Conservation (phyloP, 2,113 vertebrate species). For the Notothenia rossii region DNA sequence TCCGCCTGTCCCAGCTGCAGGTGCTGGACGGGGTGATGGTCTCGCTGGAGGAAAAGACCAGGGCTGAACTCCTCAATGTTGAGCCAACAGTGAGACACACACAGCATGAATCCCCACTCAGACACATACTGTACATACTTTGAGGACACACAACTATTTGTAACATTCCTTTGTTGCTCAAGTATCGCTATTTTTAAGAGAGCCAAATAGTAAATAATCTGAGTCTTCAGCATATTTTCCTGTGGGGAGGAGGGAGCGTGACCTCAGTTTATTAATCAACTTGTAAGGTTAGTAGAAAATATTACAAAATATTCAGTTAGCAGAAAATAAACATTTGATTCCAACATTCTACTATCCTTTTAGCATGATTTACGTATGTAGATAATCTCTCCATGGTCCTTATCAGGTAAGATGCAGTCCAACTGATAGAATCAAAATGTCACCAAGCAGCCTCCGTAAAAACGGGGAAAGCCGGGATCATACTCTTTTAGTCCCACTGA, state of each 20-base stretch:
- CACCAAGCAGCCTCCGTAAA: constrained; percentile 34
- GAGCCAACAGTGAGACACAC: constrained; percentile 81
- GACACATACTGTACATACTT: not conserved
- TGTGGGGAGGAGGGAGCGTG: not conserved
- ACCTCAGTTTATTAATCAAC: not conserved
- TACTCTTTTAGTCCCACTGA: constrained; percentile 54
- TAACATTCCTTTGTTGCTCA: not conserved
- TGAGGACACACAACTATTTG: not conserved
- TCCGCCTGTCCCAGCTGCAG: constrained; percentile 84
- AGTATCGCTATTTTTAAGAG: not conserved
- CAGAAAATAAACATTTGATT: not conserved
- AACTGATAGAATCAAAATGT: constrained; percentile 29
- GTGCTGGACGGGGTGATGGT: constrained; percentile 86
- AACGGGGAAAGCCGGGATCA: constrained; percentile 46
- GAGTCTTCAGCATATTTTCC: not conserved
- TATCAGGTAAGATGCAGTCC: constrained; percentile 31
- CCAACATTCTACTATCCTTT: not conserved
- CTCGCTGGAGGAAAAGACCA: constrained; percentile 86
- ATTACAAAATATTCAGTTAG: not conserved
- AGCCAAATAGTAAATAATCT: not conserved
- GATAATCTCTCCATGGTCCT: constrained; percentile 24
- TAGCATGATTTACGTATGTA: constrained; percentile 10
- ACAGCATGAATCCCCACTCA: not conserved
- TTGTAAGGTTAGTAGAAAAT: not conserved
- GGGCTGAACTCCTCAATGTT: constrained; percentile 84